Conservation (phyloP, 1,140 invertebrate species). For the Apolygus lucorum region DNA sequence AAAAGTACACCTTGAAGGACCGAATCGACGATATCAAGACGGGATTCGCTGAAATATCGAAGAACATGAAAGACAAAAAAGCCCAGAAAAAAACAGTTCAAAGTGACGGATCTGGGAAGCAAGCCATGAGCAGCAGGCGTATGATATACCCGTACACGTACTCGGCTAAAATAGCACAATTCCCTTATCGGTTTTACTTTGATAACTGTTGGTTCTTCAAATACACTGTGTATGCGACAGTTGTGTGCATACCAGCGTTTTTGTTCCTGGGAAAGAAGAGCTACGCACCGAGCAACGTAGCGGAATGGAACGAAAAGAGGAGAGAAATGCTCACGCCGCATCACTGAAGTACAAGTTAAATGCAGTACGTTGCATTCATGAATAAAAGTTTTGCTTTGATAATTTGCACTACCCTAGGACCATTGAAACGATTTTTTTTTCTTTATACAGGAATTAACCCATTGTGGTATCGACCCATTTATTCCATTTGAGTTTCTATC, state of each 20-base stretch:
- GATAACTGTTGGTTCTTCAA: constrained; percentile 61
- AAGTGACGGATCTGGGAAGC: constrained; percentile 27
- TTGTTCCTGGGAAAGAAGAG: constrained; percentile 48
- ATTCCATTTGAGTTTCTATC: too few species aligned
- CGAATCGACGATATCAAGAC: background rate
- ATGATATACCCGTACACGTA: constrained; percentile 79
- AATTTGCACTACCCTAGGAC: too few species aligned
- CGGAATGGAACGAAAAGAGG: constrained; percentile 56
- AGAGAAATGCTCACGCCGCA: constrained; percentile 39
- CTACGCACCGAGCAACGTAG: constrained; percentile 60
- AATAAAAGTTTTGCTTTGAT: too few species aligned
- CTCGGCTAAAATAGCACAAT: constrained; percentile 64
- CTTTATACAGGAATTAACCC: too few species aligned
- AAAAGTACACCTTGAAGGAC: background rate
- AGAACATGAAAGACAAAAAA: background rate
- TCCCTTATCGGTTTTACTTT: constrained; percentile 59
- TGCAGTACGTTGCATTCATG: background rate
- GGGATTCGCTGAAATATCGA: background rate
- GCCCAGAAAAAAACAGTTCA: background rate
- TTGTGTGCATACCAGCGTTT: constrained; percentile 54
- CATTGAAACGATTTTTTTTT: too few species aligned
- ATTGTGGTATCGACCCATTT: too few species aligned
- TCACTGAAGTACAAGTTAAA: background rate
- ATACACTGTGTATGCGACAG: constrained; percentile 51
- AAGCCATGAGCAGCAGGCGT: too few species aligned